Evolutionary conservation across 1,140 invertebrate genomes (phyloP).

Genomic region (Lanistes nyassanus): DNA sequence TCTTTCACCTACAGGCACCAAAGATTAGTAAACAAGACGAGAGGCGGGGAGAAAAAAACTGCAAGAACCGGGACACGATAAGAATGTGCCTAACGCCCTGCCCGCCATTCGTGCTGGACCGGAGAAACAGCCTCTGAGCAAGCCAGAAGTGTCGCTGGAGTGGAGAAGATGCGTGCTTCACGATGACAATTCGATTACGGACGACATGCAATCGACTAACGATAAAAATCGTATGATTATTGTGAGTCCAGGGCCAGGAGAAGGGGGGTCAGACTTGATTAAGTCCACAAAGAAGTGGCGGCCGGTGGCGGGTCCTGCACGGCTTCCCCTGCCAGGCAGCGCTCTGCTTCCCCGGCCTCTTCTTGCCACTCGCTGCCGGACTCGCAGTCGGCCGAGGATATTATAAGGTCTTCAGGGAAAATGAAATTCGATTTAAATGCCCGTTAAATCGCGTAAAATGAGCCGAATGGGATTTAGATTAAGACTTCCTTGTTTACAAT

Average conservation of each 20-base stretch:
- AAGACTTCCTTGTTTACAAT: constrained; percentile 21
- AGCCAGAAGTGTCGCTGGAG: not conserved
- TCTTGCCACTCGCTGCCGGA: not conserved
- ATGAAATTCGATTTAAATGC: constrained; percentile 31
- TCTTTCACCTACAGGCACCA: too few relatives aligned
- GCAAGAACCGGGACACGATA: too few relatives aligned
- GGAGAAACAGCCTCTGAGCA: too few relatives aligned
- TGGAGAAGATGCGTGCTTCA: not conserved
- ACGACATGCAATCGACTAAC: constrained; percentile 17
- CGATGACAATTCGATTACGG: constrained; percentile 17
- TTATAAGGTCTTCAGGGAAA: constrained; percentile 27
- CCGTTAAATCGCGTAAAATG: constrained; percentile 30
- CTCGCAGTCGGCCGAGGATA: not conserved
- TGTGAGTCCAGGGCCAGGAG: not conserved
- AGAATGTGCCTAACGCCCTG: too few relatives aligned
- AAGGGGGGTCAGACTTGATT: constrained; percentile 14
- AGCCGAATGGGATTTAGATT: constrained; percentile 30
- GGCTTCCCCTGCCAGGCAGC: constrained; percentile 24
- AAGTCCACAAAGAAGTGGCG: constrained; percentile 23
- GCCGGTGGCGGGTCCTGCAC: not conserved
- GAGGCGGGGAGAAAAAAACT: too few relatives aligned
- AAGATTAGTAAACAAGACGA: too few relatives aligned
- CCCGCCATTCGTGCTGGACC: too few relatives aligned
- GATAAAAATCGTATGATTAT: constrained; percentile 15
- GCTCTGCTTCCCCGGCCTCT: too few relatives aligned